A percentile compares a stretch with the other conserved stretches of the same genome.
Evolutionary conservation across 2,113 vertebrate genomes (phyloP).

Genomic region (Climacteris rufus): DNA sequence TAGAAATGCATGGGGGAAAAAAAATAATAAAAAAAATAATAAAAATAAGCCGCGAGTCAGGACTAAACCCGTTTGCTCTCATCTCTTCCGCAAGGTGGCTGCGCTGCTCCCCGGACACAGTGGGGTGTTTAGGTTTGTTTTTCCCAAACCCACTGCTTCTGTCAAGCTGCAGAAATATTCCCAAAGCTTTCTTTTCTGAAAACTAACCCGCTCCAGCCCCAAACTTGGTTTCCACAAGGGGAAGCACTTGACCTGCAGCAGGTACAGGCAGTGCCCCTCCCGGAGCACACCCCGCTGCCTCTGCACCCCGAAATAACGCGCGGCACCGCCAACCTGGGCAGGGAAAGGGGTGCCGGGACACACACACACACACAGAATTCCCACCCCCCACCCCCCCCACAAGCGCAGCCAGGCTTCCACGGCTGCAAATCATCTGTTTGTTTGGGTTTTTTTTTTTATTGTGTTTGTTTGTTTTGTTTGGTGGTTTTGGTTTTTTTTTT

Average conservation of each 20-base stretch:
- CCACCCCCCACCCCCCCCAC: too few species aligned
- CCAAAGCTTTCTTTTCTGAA: background rate
- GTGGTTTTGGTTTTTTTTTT: too few species aligned
- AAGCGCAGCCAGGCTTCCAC: background rate
- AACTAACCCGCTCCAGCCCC: background rate
- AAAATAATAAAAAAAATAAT: background rate
- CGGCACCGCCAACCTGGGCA: background rate
- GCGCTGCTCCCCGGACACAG: background rate
- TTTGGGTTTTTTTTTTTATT: fast-evolving
- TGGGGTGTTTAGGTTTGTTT: background rate
- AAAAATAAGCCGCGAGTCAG: background rate
- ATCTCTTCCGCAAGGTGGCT: background rate
- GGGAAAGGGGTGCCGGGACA: background rate
- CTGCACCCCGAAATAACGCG: background rate
- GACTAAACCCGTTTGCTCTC: background rate
- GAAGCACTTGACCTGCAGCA: background rate
- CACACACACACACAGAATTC: too few species aligned
- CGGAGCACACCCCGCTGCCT: background rate
- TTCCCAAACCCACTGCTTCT: background rate
- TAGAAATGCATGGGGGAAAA: background rate
- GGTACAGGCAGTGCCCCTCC: background rate
- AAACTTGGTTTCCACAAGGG: background rate
- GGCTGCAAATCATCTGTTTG: background rate
- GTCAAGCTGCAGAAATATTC: background rate
- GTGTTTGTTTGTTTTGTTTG: background rate